Base-by-base conservation (phyloP, 2,888 invertebrate genomes). In the Serrognathus titanus region DNA sequence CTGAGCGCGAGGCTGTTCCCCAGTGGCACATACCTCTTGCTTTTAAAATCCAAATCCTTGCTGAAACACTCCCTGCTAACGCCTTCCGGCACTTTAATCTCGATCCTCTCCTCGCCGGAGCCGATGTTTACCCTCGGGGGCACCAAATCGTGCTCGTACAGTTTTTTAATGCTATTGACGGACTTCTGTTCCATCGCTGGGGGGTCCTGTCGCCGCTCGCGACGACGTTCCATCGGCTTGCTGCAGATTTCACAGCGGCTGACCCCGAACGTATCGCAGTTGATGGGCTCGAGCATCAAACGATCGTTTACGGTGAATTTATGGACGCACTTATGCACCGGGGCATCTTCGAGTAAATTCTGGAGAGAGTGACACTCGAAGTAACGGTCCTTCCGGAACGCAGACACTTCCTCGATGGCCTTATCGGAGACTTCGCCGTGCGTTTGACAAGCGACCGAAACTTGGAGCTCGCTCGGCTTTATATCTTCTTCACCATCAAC, bases 351-450 rank as follows among this genome's bases (percentile, higher is more conserved):
- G 77, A 75, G 8, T 75, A 75, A 67, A 71, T 77, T 1, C 4
- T 50, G 12, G 12, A 8, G 46, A n/a, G 83, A 82, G 64, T 84
- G 84, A n/a, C 83, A 83, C 62, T 85, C 85, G 57, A 85, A 85
- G 65, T 82, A 86, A 65, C 85, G 82, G 6, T 81, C 75, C 1
- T 79, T 73, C 10, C 85, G 77, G 62, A 85, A 85, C 62, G 79
- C 76, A 58, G 77, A 65, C 12, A 75, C 31, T 8, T 72, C 66
- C 4, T 62, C 61, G n/a, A 67, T 39, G 9, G 2, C 16, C 9
- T 40, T 12, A 40, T 12, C 6, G 40, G 8, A 12, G 40, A 40
- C 40, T 3, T 40, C 40, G n/a, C n/a, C n/a, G 1, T 12, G 40
- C 6, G 40, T 40, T 40, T 12, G 11, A 40, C 11, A 12, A 5